Base-by-base conservation (phyloP, 2,797 vertebrate species). In the Tokudaia muenninki region DNA sequence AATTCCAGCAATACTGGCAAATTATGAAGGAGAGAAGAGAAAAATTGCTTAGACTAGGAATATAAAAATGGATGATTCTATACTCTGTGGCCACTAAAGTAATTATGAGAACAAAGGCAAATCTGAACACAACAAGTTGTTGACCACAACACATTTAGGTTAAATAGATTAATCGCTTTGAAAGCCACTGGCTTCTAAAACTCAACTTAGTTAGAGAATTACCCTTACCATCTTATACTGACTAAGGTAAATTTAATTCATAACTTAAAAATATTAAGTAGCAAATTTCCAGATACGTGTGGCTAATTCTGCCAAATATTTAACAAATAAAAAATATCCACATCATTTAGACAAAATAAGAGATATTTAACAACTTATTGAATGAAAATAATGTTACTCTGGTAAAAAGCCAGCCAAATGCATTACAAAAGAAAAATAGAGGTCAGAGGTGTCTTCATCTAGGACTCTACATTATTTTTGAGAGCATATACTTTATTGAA, bases 291-390 rank as follows among this genome's bases (percentile, higher is more conserved):
- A 87, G 21, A n/a, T 81, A 11, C 14, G 67, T 17, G 26, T 67
- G 44, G 17, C 47, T 63, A 87, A 91, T 3, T 78, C 2, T 87
- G 70, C 14, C 29, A 75, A 96, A 67, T 7, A 57, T n/a, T 91
- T 94, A 75, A 75, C 50, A 90, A 92, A 94, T 55, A 81, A n/a
- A 86, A 17, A 21, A 93, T 61, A 80, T 94, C n/a, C 87, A 34
- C 6, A 67, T 29, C 82, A 6, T 79, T 92, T 95, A 91, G 29
- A 61, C 84, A 80, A 94, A 91, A 90, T 22, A 72, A 3, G 12
- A 80, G 86, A 55, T 47, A 93, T 90, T 82, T 79, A 90, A 87
- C 78, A 79, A 92, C 81, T 92, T 52, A 88, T 72, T 92, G 79
- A 10, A 77, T 75, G 77, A 90, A 13, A 8, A 63, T 6, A 90